Evolutionary conservation across 2,888 invertebrate genomes (phyloP).

Genomic region (Drosophila gaucha): DNA sequence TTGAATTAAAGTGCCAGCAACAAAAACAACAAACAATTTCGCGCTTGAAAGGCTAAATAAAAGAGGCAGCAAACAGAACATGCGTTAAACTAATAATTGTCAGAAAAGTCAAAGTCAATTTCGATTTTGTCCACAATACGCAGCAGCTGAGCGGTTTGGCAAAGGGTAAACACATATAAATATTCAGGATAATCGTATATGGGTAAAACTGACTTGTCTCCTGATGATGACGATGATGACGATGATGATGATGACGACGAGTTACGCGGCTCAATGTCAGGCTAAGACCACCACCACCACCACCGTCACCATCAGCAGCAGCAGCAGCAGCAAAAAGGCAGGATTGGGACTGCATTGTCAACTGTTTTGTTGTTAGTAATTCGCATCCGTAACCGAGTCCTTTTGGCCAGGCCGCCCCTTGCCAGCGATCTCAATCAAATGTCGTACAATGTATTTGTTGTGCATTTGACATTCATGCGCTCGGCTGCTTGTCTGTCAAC

Average conservation of each 20-base stretch:
- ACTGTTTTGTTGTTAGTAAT: conserved; percentile 44
- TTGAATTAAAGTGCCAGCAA: conserved; percentile 63
- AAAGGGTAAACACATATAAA: conserved; percentile 41
- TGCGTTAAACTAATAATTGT: conserved; percentile 83
- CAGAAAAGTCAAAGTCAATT: conserved; percentile 80
- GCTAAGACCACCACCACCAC: conserved; percentile 30
- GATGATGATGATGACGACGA: conserved; percentile 64
- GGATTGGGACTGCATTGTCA: conserved; percentile 41
- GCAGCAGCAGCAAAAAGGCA: conserved; percentile 10
- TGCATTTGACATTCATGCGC: conserved; percentile 74
- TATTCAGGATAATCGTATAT: conserved; percentile 19
- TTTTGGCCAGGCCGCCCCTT: conserved; percentile 28
- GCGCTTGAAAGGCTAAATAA: conserved; percentile 69
- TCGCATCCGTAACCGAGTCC: conserved; percentile 33
- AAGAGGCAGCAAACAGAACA: conserved; percentile 62
- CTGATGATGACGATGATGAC: conserved; percentile 55
- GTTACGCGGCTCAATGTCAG: conserved; percentile 75
- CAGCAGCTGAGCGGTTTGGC: conserved; percentile 26
- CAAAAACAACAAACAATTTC: conserved; percentile 80
- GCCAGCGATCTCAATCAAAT: conserved; percentile 71
- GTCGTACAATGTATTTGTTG: conserved; percentile 61
- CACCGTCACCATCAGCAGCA: conserved; percentile 7
- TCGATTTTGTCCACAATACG: conserved; percentile 42
- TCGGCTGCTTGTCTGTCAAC: conserved; percentile 80
- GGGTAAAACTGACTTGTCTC: conserved; percentile 52